A percentile compares a stretch with the other conserved stretches of the same genome.
These are phyloP conservation scores for Lipophrys pholis DNA, from an alignment of 2,113 vertebrate species.

Conservation along the genomic window DNA sequence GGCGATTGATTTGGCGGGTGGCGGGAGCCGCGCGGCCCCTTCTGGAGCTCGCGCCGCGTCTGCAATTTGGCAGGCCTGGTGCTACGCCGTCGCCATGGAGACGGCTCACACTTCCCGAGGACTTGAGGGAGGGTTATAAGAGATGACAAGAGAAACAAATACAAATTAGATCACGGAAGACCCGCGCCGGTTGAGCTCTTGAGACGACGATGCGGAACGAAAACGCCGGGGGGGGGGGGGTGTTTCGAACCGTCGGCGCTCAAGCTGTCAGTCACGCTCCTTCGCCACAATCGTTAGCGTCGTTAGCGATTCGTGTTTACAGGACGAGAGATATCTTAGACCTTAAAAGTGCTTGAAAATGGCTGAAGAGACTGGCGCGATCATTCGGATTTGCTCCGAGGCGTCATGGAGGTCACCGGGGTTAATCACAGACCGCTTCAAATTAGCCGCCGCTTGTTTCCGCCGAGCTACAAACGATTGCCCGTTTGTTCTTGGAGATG, in stretches of 20 bases:
- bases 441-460: too few relatives aligned
- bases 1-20: conserved; percentile 52
- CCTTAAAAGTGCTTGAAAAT: background rate
- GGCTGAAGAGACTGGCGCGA: background rate
- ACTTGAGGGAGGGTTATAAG: background rate
- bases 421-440: too few relatives aligned
- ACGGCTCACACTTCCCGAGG: background rate
- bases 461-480: too few relatives aligned
- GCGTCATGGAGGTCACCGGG: background rate
- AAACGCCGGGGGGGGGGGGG: background rate
- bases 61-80: conserved; percentile 22
- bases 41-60: conserved; percentile 11
- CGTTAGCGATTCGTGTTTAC: conserved; percentile 1
- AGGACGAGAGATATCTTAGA: background rate
- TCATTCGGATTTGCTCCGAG: background rate
- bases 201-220: conserved; percentile 24
- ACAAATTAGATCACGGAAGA: conserved; percentile 52
- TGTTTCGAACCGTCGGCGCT: conserved; percentile 2
- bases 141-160: conserved; percentile 53
- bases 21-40: background rate
- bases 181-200: background rate
- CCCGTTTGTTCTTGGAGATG: too few relatives aligned
- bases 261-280: background rate
- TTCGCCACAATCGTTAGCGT: background rate
- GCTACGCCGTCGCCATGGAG: conserved; percentile 33